Conservation (phyloP, 64 coral and sea anemone genomes). For the Porites lutea region DNA sequence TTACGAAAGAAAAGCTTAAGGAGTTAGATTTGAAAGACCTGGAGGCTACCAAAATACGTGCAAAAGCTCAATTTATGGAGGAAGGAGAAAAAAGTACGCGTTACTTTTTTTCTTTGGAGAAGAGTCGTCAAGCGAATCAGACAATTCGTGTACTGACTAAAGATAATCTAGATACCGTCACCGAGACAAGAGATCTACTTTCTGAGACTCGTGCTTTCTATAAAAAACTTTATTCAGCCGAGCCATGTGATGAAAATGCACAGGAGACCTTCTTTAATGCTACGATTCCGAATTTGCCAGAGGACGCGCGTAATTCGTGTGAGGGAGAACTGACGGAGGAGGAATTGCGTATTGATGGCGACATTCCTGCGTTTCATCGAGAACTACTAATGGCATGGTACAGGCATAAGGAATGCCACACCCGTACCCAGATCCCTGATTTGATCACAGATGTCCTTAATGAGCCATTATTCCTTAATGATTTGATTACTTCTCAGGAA, state of each 20-base stretch:
- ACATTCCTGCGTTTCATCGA: too few species aligned
- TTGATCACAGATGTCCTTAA: too few species aligned
- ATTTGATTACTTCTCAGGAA: neutral
- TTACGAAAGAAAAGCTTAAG: constrained; percentile 15
- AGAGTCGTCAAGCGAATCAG: constrained; percentile 3
- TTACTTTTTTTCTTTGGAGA: constrained; percentile 13
- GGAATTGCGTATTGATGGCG: neutral
- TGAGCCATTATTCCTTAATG: neutral
- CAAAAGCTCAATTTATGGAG: constrained; percentile 4
- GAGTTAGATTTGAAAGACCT: neutral
- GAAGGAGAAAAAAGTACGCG: constrained; percentile 39
- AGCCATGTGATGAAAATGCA: neutral
- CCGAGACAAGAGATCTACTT: neutral
- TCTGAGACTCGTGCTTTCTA: constrained; percentile 15
- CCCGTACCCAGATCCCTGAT: too few species aligned
- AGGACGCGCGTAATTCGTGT: neutral
- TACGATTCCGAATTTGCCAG: neutral
- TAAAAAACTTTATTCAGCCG: neutral
- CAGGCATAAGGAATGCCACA: too few species aligned
- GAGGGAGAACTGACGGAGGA: neutral
- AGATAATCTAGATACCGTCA: neutral
- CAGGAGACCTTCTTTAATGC: neutral
- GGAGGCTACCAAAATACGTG: constrained; percentile 1
- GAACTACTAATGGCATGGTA: too few species aligned
- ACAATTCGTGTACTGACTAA: neutral